phyloP scores from a whole-genome alignment of 1,140 invertebrate genomes.

The Pinna nobilis region DNA sequence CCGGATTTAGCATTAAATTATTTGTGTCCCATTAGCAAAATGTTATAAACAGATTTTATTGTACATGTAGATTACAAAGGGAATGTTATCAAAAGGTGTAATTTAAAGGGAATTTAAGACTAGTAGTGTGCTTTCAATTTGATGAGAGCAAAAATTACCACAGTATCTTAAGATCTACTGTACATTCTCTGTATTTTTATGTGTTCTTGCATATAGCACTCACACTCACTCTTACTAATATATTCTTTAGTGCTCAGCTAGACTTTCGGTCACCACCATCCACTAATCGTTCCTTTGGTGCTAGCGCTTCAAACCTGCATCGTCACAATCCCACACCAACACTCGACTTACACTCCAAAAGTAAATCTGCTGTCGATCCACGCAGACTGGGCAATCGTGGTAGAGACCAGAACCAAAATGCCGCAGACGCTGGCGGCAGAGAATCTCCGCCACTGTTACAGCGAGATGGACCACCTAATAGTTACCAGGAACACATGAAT shows the following conservation, averaged over 20 bases:
- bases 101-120: no score
- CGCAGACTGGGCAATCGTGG: background rate
- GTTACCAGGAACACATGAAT: constrained; percentile 44
- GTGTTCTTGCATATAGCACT: no score
- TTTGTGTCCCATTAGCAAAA: no score
- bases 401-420: constrained; percentile 30
- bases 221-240: no score
- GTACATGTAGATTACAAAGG: no score
- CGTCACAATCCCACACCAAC: constrained; percentile 40
- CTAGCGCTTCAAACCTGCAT: constrained; percentile 39
- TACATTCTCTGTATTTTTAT: no score
- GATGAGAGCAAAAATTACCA: no score
- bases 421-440: background rate
- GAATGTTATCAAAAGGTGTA: no score
- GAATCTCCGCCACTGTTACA: constrained; percentile 24
- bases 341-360: constrained; percentile 19
- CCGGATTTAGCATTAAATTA: no score
- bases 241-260: background rate
- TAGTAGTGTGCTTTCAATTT: no score
- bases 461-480: constrained; percentile 18
- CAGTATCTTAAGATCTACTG: no score
- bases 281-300: constrained; percentile 29
- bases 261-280: constrained; percentile 14
- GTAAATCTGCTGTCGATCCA: constrained; percentile 22
- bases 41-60: no score